A percentile compares a stretch with the other conserved stretches of the same genome.
Evolutionary conservation across 2,113 vertebrate genomes (phyloP).

Genomic region (Cebus imitator): DNA sequence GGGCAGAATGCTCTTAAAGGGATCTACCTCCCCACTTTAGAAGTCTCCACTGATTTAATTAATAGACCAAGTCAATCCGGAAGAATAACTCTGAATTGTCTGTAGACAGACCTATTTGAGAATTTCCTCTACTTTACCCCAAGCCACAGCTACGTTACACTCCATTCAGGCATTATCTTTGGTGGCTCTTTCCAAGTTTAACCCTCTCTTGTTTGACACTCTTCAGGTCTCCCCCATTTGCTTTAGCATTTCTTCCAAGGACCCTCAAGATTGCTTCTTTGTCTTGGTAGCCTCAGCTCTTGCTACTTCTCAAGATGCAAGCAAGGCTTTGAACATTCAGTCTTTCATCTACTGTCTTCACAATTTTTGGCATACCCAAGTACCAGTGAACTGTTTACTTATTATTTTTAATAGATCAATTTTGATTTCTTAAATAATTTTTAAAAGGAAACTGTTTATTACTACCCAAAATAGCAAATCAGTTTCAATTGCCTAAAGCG

Average conservation of each 20-base stretch:
- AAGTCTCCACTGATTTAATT: background rate
- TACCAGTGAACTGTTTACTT: background rate
- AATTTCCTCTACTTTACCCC: background rate
- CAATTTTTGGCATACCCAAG: background rate
- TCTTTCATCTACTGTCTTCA: background rate
- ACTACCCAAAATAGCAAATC: background rate
- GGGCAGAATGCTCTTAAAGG: background rate
- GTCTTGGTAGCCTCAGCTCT: background rate
- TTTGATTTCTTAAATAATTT: background rate
- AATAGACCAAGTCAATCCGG: background rate
- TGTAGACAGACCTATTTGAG: background rate
- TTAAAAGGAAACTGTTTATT: background rate
- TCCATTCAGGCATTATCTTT: background rate
- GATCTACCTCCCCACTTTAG: background rate
- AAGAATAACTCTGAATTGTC: background rate
- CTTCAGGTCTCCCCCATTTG: background rate
- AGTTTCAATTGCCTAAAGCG: background rate
- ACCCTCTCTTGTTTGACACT: background rate
- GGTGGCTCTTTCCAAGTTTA: background rate
- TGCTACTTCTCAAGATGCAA: background rate
- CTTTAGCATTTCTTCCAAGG: background rate
- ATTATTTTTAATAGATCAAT: background rate
- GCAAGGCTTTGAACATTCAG: background rate
- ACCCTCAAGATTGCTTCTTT: background rate
- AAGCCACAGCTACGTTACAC: background rate